A percentile compares a stretch with the other conserved stretches of the same genome.
These are phyloP conservation scores for Theretra japonica DNA, from an alignment of 2,888 invertebrate genomes.

Conservation along the genomic window DNA sequence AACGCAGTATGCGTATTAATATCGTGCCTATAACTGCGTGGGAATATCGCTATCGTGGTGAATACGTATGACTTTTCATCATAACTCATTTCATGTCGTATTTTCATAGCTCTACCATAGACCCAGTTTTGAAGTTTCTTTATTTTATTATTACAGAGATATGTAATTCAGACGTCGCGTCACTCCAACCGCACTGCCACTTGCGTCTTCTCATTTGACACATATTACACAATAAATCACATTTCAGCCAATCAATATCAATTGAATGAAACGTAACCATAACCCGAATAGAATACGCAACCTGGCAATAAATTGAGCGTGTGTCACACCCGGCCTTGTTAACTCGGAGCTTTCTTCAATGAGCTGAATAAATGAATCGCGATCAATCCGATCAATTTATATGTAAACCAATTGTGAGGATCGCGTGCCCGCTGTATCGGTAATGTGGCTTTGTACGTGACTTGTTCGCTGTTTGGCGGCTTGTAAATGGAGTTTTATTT, in stretches of 20 bases:
- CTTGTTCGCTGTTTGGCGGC: not conserved
- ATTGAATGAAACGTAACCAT: constrained; percentile 13
- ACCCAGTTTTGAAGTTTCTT: too few species aligned
- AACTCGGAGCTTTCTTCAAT: constrained; percentile 10
- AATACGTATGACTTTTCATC: too few species aligned
- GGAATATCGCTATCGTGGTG: too few species aligned
- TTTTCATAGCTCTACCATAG: too few species aligned
- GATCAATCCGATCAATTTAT: constrained; percentile 23
- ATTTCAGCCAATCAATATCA: not conserved
- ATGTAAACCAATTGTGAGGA: not conserved
- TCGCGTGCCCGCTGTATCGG: constrained; percentile 1
- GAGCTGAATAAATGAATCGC: constrained; percentile 28
- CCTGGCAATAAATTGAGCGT: not conserved
- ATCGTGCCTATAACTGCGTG: too few species aligned
- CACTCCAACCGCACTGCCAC: too few species aligned
- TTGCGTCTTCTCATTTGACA: not conserved
- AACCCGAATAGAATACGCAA: constrained; percentile 2
- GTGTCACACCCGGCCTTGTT: constrained; percentile 2
- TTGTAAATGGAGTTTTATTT: not conserved
- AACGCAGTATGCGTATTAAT: too few species aligned
- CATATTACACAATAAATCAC: not conserved
- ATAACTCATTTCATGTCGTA: too few species aligned
- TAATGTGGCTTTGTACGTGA: not conserved
- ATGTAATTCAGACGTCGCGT: too few species aligned
- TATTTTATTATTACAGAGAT: too few species aligned